Evolutionary conservation across 1,140 invertebrate species (phyloP).

Genomic region (Amphibalanus amphitrite): DNA sequence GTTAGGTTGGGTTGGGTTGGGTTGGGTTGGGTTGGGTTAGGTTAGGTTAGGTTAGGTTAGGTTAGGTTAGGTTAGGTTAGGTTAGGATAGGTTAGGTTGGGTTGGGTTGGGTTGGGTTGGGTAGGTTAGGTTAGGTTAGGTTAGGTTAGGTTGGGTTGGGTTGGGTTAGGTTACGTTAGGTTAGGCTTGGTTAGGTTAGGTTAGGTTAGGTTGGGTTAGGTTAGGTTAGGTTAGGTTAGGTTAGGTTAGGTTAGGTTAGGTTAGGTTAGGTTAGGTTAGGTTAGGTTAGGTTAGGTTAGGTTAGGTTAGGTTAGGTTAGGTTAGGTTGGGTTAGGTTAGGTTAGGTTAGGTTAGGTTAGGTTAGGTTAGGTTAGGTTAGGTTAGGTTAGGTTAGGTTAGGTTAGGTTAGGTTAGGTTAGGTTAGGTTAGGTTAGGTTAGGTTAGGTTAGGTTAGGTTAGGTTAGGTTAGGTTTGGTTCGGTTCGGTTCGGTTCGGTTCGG

Average conservation of each 20-base stretch:
- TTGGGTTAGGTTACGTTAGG: conserved; percentile 8
- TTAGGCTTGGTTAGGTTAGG: conserved; percentile 11
- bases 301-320: conserved; percentile 12
- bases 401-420: conserved; percentile 4
- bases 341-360: conserved; percentile 8
- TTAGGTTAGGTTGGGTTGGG: too few species aligned
- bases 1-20: too few species aligned
- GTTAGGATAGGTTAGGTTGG: conserved; percentile 5
- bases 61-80: too few species aligned
- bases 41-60: too few species aligned
- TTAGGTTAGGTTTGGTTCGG: conserved; percentile 12
- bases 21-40: too few species aligned
- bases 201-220: conserved; percentile 12
- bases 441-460: conserved; percentile 12
- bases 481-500: too few species aligned
- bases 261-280: conserved; percentile 12
- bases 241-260: conserved; percentile 10
- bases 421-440: conserved; percentile 11
- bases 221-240: conserved; percentile 13
- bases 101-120: conserved; percentile 8
- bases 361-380: conserved; percentile 12
- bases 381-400: conserved; percentile 4
- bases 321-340: conserved; percentile 11
- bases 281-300: conserved; percentile 8
- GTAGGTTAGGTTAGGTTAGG: too few species aligned